Percentiles rank a stretch among this genome's conserved stretches.
Conservation (phyloP, 2,888 invertebrate genomes). For the Periphyllus acericola region DNA sequence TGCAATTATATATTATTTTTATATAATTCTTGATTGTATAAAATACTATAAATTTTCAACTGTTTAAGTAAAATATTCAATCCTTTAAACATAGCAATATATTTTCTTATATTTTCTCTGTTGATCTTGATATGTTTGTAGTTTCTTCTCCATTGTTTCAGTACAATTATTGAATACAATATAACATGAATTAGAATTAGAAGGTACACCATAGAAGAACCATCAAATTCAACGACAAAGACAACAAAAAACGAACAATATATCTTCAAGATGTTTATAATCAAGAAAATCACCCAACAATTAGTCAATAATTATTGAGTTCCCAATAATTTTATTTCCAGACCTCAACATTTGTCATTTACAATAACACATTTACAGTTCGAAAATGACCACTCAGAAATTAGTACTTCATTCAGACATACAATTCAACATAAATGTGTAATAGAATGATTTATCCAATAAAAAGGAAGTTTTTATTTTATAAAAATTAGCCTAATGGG, state of each 20-base stretch:
- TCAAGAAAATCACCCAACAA: constrained; percentile 25
- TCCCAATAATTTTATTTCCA: constrained; percentile 26
- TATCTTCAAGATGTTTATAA: constrained; percentile 1
- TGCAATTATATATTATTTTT: not conserved
- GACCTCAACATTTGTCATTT: constrained; percentile 1
- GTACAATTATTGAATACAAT: not conserved
- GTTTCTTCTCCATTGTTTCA: not conserved
- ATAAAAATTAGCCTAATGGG: constrained; percentile 32
- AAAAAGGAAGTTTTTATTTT: constrained; percentile 13
- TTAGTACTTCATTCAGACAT: constrained; percentile 17
- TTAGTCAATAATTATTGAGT: constrained; percentile 27
- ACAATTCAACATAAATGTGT: constrained; percentile 10
- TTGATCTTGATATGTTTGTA: not conserved
- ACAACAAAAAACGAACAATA: constrained; percentile 39
- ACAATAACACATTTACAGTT: constrained; percentile 24
- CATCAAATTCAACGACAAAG: constrained; percentile 42
- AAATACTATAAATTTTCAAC: not conserved
- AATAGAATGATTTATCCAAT: constrained; percentile 10
- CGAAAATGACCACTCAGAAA: constrained; percentile 21
- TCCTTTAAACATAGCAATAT: not conserved
- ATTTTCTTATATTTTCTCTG: not conserved
- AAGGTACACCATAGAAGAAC: not conserved
- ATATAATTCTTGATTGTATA: not conserved
- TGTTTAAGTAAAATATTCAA: not conserved
- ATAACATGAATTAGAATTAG: constrained; percentile 9